Conservation (phyloP, 2,888 invertebrate genomes). For the Agriotes lineatus region DNA sequence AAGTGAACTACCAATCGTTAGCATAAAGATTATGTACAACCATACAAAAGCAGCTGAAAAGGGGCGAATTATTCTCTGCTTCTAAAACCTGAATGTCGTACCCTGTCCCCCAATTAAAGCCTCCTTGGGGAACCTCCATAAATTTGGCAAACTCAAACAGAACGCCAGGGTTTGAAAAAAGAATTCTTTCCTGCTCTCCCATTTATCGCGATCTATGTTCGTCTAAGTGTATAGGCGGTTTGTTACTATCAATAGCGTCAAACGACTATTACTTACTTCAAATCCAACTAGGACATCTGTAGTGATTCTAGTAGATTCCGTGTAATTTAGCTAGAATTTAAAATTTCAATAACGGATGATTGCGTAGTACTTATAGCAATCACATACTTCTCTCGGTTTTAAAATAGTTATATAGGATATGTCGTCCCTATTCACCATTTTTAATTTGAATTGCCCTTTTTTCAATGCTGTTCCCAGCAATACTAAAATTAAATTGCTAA, state of each 20-base stretch:
- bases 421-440: background rate
- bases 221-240: background rate
- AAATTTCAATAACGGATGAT: background rate
- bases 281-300: slow-evolving; percentile 19
- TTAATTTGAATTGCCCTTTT: background rate
- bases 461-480: too few species aligned
- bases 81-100: slow-evolving; percentile 23
- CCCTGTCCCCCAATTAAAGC: slow-evolving; percentile 42
- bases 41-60: slow-evolving; percentile 37
- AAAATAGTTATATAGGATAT: slow-evolving; percentile 30
- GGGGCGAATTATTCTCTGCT: too few species aligned
- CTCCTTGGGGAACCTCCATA: slow-evolving; percentile 47
- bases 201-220: slow-evolving; percentile 30
- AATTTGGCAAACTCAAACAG: slow-evolving; percentile 43
- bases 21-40: slow-evolving; percentile 44
- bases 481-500: too few species aligned
- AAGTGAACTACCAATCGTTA: slow-evolving; percentile 43
- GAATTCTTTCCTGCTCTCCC: slow-evolving; percentile 36
- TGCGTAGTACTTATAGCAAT: too few species aligned
- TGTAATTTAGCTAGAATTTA: slow-evolving; percentile 4
- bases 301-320: slow-evolving; percentile 8
- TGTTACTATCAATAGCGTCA: background rate
- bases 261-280: slow-evolving; percentile 3
- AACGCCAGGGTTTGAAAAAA: slow-evolving; percentile 40
- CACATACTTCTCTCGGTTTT: slow-evolving; percentile 28